Evolutionary conservation across 2,113 vertebrate species (phyloP), one percentile per base, ranked within the genome.

Genomic region (Scopus umbretta): DNA sequence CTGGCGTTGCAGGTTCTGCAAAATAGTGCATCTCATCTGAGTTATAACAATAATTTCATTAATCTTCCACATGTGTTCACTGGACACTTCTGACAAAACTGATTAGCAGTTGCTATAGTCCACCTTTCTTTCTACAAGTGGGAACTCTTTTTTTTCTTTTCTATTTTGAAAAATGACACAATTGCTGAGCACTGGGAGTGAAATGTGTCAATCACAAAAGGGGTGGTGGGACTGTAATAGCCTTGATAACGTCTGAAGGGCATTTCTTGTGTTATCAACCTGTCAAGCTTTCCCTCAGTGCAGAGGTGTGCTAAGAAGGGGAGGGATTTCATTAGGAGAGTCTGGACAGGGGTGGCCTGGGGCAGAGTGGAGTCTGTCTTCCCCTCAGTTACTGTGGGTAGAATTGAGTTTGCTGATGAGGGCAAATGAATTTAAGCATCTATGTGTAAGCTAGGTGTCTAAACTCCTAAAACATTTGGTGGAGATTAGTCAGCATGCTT

Each of bases 21-120:
- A 7, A 79, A 83, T 43, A 72, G 42, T 65, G 68, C 59, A 21
- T 73, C 76, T 92, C 50, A 52, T 76, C 73, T 87, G 67, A 89
- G 43, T 74, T 93, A 53, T 34, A 94, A 83, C 62, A 91, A 47
- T 85, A 85, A 88, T 75, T 88, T 94, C 68, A 89, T 93, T 97
- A 89, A 72, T 92, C 47, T 91, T 66, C 47, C 30, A 36, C 38
- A 12, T 66, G 38, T 65, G 47, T 86, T 93, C 5, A 16, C 72
- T 88, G 93, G 75, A 62, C 16, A 13, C 56, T 75, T 81, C 43
- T 55, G 56, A 71, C 85, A 80, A 85, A 91, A 84, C 88, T 68
- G 83, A 91, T 70, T 21, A 74, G 29, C 36, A 38, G 62, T 80
- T 90, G 55, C 75, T 90, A 10, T 71, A 73, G 66, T 74, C 34